These are phyloP conservation scores for Cladopsammia gracilis DNA, from an alignment of 64 coral and sea anemone genomes.

Conservation along the genomic window DNA sequence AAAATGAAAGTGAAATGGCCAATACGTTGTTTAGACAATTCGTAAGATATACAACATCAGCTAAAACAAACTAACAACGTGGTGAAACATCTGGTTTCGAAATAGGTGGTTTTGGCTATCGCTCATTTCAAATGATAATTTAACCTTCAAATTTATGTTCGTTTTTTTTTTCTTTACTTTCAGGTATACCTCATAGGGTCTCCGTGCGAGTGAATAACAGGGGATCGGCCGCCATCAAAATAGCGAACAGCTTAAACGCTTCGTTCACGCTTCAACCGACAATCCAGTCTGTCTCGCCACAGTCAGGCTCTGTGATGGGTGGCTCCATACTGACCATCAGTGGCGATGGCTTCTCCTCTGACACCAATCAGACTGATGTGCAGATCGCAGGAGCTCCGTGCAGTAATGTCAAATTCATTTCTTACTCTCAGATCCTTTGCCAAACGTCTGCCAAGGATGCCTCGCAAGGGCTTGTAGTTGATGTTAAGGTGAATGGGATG, in stretches of 20 bases:
- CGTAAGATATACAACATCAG: too few species aligned
- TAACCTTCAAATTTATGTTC: neutral
- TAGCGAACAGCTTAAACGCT: neutral
- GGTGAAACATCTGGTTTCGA: too few species aligned
- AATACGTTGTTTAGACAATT: too few species aligned
- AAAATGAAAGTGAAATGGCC: too few species aligned
- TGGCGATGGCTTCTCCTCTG: slow-evolving; percentile 53
- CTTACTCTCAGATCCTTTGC: slow-evolving; percentile 22
- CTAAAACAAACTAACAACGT: too few species aligned
- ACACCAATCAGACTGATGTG: neutral
- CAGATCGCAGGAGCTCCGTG: slow-evolving; percentile 43
- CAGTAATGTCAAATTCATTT: neutral
- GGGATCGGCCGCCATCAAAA: slow-evolving; percentile 48
- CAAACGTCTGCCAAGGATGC: neutral
- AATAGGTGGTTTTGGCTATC: too few species aligned
- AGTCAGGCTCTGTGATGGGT: slow-evolving; percentile 54
- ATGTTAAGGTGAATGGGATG: slow-evolving; percentile 42
- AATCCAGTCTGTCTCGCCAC: slow-evolving; percentile 43
- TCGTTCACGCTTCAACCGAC: slow-evolving; percentile 58
- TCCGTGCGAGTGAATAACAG: slow-evolving; percentile 65
- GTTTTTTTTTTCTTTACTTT: neutral
- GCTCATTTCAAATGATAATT: too few species aligned
- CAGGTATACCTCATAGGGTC: slow-evolving; percentile 50
- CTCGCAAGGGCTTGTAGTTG: neutral
- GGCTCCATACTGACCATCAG: slow-evolving; percentile 45